phyloP scores from a whole-genome alignment of 2,113 vertebrate species.

The Percopsis transmontana region DNA sequence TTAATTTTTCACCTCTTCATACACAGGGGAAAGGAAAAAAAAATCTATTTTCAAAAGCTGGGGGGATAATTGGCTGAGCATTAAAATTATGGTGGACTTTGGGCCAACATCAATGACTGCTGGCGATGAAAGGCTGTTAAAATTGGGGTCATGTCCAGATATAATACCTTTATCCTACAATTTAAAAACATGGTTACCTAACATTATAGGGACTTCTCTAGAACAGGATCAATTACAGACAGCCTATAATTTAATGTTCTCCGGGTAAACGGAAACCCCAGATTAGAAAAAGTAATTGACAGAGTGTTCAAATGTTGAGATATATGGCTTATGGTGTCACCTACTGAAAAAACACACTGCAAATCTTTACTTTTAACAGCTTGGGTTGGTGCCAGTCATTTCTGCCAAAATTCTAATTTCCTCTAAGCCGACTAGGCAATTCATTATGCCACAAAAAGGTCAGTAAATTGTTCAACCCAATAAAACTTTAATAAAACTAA shows the following conservation, averaged over 20 bases:
- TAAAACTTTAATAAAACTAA: constrained; percentile 82
- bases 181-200: constrained; percentile 44
- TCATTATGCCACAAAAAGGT: constrained; percentile 74
- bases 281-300: not conserved
- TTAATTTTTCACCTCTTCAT: constrained; percentile 32
- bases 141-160: constrained; percentile 61
- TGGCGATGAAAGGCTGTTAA: constrained; percentile 53
- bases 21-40: constrained; percentile 17
- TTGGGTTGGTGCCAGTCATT: constrained; percentile 66
- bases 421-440: constrained; percentile 56
- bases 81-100: constrained; percentile 56
- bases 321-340: constrained; percentile 44
- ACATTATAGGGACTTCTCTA: constrained; percentile 26
- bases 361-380: constrained; percentile 62
- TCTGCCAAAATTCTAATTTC: constrained; percentile 70
- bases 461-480: constrained; percentile 77
- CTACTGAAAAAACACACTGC: constrained; percentile 63
- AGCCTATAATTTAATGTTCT: constrained; percentile 7
- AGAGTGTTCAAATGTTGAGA: constrained; percentile 33
- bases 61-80: constrained; percentile 54
- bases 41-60: constrained; percentile 44
- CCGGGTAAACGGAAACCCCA: not conserved
- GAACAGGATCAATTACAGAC: constrained; percentile 3
- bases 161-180: constrained; percentile 39
- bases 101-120: constrained; percentile 50